Percentiles rank a stretch among this genome's conserved stretches.
These are phyloP conservation scores for Galeopterus variegatus DNA, from an alignment of 2,113 vertebrate genomes.

Conservation along the genomic window DNA sequence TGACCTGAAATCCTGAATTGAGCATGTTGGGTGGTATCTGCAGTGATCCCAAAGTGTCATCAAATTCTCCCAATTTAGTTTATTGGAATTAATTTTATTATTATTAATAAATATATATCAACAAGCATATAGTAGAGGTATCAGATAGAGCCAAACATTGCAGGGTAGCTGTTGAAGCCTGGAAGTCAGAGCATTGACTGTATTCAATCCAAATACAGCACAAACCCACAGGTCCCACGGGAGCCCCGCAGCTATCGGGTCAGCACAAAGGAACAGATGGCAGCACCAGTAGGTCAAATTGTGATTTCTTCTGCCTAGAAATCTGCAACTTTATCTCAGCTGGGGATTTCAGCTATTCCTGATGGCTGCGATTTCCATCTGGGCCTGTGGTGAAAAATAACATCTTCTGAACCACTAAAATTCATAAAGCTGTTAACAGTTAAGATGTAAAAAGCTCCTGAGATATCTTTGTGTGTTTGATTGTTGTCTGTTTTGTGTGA, in stretches of 20 bases:
- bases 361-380: slow-evolving; percentile 30
- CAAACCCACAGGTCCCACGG: neutral
- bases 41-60: neutral
- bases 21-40: neutral
- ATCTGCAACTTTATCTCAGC: slow-evolving; percentile 47
- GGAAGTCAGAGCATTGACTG: neutral
- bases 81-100: slow-evolving; percentile 7
- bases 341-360: slow-evolving; percentile 55
- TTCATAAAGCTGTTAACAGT: slow-evolving; percentile 65
- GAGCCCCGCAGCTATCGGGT: neutral
- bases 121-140: neutral
- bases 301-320: slow-evolving; percentile 61
- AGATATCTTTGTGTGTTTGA: neutral
- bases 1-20: neutral
- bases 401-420: slow-evolving; percentile 31
- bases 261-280: neutral
- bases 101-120: neutral
- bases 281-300: neutral
- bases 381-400: slow-evolving; percentile 64
- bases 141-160: neutral
- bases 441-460: slow-evolving; percentile 37
- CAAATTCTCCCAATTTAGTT: neutral
- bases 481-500: slow-evolving; percentile 28
- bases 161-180: neutral
- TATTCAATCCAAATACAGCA: neutral